Percentiles rank a stretch among this genome's conserved stretches.
phyloP scores from a whole-genome alignment of 2,113 vertebrate species.

The Brienomyrus brachyistius region DNA sequence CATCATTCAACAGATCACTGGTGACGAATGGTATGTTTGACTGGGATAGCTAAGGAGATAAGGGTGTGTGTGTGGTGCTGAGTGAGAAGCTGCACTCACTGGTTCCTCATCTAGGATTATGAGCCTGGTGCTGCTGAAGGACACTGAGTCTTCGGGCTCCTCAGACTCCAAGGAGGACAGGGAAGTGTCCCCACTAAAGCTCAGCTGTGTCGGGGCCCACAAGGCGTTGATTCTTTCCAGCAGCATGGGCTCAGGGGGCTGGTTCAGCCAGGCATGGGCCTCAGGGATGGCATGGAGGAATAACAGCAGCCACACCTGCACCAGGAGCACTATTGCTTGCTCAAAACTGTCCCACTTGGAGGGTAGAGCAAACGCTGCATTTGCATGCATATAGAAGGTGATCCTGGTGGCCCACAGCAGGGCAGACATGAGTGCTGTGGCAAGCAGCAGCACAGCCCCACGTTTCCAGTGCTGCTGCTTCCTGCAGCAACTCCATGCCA shows the following conservation, averaged over 20 bases:
- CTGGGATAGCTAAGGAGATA: no score
- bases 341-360: conserved; percentile 75
- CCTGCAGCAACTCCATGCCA: no score
- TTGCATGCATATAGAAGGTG: no score
- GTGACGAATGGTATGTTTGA: no score
- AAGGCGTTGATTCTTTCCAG: no score
- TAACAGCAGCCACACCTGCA: conserved; percentile 87
- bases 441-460: conserved; percentile 63
- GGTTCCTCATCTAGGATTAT: conserved; percentile 93
- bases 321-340: conserved; percentile 66
- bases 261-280: conserved; percentile 76
- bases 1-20: no score
- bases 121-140: conserved; percentile 96
- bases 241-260: conserved; percentile 64
- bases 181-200: conserved; percentile 70
- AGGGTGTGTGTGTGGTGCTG: conserved; percentile 1
- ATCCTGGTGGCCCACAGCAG: conserved; percentile 34
- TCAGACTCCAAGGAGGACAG: conserved; percentile 84
- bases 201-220: no score
- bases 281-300: conserved; percentile 87
- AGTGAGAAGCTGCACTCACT: conserved; percentile 75
- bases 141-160: conserved; percentile 89
- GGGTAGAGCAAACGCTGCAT: no score
- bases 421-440: conserved; percentile 74
- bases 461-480: no score